Base-by-base conservation (phyloP, 2,113 vertebrate genomes). In the Ptychochromis oligacanthus region DNA sequence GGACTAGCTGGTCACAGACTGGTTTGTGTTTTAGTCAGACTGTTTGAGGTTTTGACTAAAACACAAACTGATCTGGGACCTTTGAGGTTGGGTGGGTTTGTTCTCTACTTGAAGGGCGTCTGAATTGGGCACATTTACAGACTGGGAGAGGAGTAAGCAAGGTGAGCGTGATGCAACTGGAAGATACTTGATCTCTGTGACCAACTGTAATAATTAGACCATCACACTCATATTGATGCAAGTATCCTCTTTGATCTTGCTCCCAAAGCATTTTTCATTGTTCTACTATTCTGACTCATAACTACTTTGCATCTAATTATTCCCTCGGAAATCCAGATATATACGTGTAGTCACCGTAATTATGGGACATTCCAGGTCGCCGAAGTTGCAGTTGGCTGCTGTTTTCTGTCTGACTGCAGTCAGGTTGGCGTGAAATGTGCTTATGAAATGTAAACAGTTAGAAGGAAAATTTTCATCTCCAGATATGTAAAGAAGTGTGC, bases 161-260 rank as follows among this genome's bases (percentile, higher is more conserved):
- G 77, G 61, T 89, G 94, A 94, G 91, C 91, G 93, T 86, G 91
- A 94, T 96, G 95, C 97, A 96, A 96, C 97, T 97, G 96, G 96
- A 94, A 95, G 95, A 97, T 96, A 97, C 97, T 99, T 98, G 97
- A 98, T 96, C 95, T 96, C 96, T 97, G 96, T 96, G 97, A 98
- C 97, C 97, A 99, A 98, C 96, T 95, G 93, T 95, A 96, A 96
- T 96, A 96, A 97, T 96, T 91, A 95, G 94, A 93, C 92, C 94
- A 94, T 94, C 92, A 82, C 90, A 89, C 88, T 90, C 91, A 90
- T 89, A 85, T 83, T 79, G 80, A 92, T 18, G 86, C 91, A 93
- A 91, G 91, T 91, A 89, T 94, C 93, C 89, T 95, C 95, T 92
- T 79, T 56, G 86, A 88, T 87, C 90, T 90, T 87, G 87, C 87